phyloP scores from a whole-genome alignment of 2,113 vertebrate species.

The Erythrolamprus reginae region DNA sequence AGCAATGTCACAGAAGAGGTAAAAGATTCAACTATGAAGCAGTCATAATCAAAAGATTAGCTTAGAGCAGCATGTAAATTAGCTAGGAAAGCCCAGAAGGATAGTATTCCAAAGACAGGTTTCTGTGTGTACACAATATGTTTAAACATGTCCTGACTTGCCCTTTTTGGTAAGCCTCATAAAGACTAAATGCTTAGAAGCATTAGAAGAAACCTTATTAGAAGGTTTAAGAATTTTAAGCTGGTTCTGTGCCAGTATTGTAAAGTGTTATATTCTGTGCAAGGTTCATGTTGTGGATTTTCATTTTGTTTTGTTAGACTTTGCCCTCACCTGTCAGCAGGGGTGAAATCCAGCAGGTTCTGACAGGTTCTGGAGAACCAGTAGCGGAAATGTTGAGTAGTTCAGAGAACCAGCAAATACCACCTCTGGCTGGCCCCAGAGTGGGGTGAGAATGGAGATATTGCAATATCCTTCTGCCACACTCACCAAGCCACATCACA shows the following conservation, averaged over 20 bases:
- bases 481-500: too few relatives aligned
- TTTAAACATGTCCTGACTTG: not conserved
- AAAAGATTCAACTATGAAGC: not conserved
- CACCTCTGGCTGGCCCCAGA: too few relatives aligned
- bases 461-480: too few relatives aligned
- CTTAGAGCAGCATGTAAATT: not conserved
- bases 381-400: too few relatives aligned
- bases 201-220: not conserved
- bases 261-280: not conserved
- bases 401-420: too few relatives aligned
- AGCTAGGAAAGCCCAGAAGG: not conserved
- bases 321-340: not conserved
- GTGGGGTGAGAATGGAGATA: too few relatives aligned
- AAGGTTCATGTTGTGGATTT: not conserved
- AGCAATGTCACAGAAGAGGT: not conserved
- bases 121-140: not conserved
- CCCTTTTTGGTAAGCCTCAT: not conserved
- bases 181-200: not conserved
- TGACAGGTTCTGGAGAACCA: too few relatives aligned
- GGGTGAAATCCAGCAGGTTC: too few relatives aligned
- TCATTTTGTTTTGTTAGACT: not conserved
- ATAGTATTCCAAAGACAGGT: not conserved
- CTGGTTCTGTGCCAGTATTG: not conserved
- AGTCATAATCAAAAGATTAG: not conserved
- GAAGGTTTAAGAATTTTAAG: not conserved